Conservation (phyloP, 2,888 invertebrate species). For the Keiferia lycopersicella region DNA sequence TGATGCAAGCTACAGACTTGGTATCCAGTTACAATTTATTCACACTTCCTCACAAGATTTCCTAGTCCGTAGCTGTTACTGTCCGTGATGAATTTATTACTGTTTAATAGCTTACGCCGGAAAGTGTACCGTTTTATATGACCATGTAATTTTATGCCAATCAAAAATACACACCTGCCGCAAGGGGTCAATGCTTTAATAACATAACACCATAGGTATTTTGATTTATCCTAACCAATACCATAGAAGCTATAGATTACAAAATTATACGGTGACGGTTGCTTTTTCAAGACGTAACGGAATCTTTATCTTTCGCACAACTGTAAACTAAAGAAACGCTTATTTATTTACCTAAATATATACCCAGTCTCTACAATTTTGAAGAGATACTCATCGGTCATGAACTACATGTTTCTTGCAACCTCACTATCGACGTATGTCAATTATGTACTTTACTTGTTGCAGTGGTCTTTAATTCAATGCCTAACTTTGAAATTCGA, state of each 20-base stretch:
- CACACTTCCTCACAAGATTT: slow-evolving; percentile 47
- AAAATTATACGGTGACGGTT: not conserved
- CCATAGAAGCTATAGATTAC: not conserved
- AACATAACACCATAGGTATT: slow-evolving; percentile 17
- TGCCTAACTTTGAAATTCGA: slow-evolving; percentile 13
- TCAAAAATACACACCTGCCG: slow-evolving; percentile 40
- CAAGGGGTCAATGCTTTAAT: slow-evolving; percentile 21
- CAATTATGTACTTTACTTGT: too few species aligned
- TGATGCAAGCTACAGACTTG: too few species aligned
- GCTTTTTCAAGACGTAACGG: not conserved
- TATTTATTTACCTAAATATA: not conserved
- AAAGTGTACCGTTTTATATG: slow-evolving; percentile 55
- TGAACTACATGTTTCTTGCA: too few species aligned
- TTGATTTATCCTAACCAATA: not conserved
- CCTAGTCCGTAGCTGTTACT: slow-evolving; percentile 39
- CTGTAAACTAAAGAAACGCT: not conserved
- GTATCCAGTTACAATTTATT: slow-evolving; percentile 47
- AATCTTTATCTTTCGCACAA: not conserved
- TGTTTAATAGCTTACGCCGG: slow-evolving; percentile 58
- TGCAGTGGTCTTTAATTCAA: not conserved
- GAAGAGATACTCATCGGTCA: too few species aligned
- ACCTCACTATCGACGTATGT: not conserved
- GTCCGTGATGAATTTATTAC: slow-evolving; percentile 54
- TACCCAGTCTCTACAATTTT: too few species aligned
- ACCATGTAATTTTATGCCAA: slow-evolving; percentile 52